Base-by-base conservation (phyloP, 92 coral and sea anemone species). In the Actinernus sp. region DNA sequence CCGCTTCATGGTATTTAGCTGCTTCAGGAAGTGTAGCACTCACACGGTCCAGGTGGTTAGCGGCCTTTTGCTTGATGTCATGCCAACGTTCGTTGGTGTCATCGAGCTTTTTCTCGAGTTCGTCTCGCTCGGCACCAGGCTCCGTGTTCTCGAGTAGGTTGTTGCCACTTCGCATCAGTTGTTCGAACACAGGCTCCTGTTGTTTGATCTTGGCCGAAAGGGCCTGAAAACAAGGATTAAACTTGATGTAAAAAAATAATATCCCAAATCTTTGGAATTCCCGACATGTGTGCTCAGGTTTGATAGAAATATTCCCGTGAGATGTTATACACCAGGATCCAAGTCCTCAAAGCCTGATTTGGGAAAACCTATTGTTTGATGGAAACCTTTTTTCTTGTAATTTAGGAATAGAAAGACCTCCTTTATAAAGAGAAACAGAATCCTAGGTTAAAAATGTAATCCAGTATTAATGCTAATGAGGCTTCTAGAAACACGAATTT, bases 41-140 rank as follows among this genome's bases (percentile, higher is more conserved):
- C 27, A 91, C 87, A 19, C 75, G 73, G 37, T 56, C 85, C 40
- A 43, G 57, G 78, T 91, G 97, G 32, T 87, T 82, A 38, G 78
- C 77, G 30, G 76, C 55, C 61, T 80, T 84, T 50, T 83, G 56
- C 53, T 76, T 83, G 56, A 82, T 58, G 79, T 80, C 73, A 1
- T 69, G 64, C 98, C 98, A 94, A 36, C 98, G 88, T 68, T 87
- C 57, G 46, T 94, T 85, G 18, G 71, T 24, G 34, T 94, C 85
- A 50, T 81, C 62, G 20, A 94, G 84, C 76, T 91, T 91, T 59
- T 74, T 71, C 12, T 80, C 80, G 55, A 94, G 58, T 45, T 63
- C 88, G 39, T 94, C 95, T 58, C 79, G 83, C 61, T 94, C 97
- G 20, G 87, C 74, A 14, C 98, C 98, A 33, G 98, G 88, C 20